Conservation (phyloP, 92 coral and sea anemone genomes). For the Isaurus tuberculatus region DNA sequence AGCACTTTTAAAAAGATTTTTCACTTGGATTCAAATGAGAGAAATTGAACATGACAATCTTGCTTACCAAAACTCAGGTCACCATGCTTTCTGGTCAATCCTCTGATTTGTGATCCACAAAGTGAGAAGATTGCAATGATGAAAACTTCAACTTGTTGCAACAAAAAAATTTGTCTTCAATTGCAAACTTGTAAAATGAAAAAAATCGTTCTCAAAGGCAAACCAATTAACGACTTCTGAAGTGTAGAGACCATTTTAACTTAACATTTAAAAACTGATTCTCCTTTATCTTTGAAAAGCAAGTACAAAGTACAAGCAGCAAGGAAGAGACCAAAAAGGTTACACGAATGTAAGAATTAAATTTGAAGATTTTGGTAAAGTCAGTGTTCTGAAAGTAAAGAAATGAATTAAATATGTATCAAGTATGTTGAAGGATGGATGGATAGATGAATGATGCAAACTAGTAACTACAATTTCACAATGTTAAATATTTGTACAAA, state of each 20-base stretch:
- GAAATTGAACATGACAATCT: too few species aligned
- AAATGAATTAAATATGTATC: neutral
- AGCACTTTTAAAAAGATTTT: too few species aligned
- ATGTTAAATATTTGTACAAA: too few species aligned
- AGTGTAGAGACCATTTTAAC: neutral
- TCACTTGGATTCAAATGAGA: too few species aligned
- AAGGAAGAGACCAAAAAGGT: neutral
- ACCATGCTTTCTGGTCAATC: neutral
- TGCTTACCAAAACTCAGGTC: conserved; percentile 37
- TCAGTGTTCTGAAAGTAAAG: neutral
- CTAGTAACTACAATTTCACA: neutral
- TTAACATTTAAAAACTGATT: neutral
- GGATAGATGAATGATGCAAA: conserved; percentile 32
- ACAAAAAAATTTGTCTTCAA: neutral
- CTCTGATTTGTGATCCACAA: conserved; percentile 9
- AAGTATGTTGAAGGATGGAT: conserved; percentile 36
- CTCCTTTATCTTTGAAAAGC: neutral
- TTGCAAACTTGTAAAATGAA: neutral
- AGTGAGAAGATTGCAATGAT: neutral
- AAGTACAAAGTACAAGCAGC: neutral
- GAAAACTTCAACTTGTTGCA: conserved; percentile 34
- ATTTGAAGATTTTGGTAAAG: neutral
- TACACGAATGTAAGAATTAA: too few species aligned
- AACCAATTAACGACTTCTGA: neutral
- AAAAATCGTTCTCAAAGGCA: neutral